Evolutionary conservation across 2,113 vertebrate species (phyloP).

Genomic region (Petroica traversi): DNA sequence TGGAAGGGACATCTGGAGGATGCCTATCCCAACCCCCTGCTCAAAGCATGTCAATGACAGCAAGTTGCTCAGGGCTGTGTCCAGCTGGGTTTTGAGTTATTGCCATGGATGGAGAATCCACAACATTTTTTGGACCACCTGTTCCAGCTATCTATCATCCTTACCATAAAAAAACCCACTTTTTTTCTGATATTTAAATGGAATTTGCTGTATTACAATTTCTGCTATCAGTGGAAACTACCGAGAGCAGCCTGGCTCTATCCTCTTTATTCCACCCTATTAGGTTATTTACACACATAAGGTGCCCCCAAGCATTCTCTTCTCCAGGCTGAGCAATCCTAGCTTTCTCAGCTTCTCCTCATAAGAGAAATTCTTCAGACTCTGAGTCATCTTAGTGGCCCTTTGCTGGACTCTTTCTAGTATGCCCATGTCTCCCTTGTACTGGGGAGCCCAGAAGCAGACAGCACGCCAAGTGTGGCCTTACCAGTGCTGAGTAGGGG

Average conservation of each 20-base stretch:
- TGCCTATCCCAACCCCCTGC: background rate
- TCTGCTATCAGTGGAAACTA: background rate
- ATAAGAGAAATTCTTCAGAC: background rate
- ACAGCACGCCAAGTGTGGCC: background rate
- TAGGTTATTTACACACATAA: background rate
- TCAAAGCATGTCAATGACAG: background rate
- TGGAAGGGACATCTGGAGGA: background rate
- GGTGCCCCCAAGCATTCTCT: background rate
- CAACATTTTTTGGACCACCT: background rate
- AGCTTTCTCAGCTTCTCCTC: background rate
- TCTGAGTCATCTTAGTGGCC: background rate
- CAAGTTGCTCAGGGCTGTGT: background rate
- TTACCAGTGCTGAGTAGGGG: background rate
- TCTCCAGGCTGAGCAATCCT: background rate
- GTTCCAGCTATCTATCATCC: background rate
- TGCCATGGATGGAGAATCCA: background rate
- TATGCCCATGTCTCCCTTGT: background rate
- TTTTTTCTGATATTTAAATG: background rate
- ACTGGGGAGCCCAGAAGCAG: background rate
- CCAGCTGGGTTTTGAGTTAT: background rate
- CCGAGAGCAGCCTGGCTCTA: background rate
- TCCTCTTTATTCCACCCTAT: background rate
- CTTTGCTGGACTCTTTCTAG: background rate
- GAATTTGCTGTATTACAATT: background rate
- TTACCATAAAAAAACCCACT: background rate